Conservation (phyloP, 1,140 invertebrate genomes). For the Brevipalpus yothersi region DNA sequence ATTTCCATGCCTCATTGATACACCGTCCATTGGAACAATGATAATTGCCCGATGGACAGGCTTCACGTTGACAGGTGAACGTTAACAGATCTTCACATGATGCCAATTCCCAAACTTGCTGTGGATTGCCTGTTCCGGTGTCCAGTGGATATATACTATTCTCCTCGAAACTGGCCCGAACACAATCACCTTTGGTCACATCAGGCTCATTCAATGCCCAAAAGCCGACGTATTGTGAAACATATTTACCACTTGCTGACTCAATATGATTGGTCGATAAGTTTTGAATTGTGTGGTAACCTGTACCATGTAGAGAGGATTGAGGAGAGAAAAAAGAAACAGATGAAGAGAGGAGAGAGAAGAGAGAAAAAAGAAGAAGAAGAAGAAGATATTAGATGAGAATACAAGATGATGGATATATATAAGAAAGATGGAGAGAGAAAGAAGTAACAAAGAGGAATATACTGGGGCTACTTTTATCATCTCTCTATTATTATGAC, state of each 20-base stretch:
- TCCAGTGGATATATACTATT: background rate
- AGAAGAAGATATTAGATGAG: background rate
- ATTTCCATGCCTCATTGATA: constrained; percentile 59
- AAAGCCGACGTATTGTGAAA: constrained; percentile 58
- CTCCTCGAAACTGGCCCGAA: constrained; percentile 38
- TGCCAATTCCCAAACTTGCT: constrained; percentile 68
- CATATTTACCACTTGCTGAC: constrained; percentile 64
- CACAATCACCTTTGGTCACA: constrained; percentile 58
- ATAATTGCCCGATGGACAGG: constrained; percentile 75
- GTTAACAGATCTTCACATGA: constrained; percentile 78
- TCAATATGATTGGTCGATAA: constrained; percentile 72
- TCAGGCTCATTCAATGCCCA: constrained; percentile 45
- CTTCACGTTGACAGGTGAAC: constrained; percentile 69
- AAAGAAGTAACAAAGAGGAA: no score
- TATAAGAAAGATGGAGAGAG: no score
- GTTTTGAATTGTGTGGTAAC: constrained; percentile 64
- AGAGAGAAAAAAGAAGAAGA: background rate
- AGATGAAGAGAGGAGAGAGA: background rate
- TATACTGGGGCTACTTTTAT: no score
- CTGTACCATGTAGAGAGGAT: constrained; percentile 22
- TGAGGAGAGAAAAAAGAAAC: background rate
- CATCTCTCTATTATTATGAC: background rate
- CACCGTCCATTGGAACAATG: constrained; percentile 79
- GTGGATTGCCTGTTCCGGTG: constrained; percentile 2
- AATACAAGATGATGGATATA: no score